A percentile compares a stretch with the other conserved stretches of the same genome.
Evolutionary conservation across 2,797 vertebrate genomes (phyloP).

Genomic region (Taeniopygia guttata): DNA sequence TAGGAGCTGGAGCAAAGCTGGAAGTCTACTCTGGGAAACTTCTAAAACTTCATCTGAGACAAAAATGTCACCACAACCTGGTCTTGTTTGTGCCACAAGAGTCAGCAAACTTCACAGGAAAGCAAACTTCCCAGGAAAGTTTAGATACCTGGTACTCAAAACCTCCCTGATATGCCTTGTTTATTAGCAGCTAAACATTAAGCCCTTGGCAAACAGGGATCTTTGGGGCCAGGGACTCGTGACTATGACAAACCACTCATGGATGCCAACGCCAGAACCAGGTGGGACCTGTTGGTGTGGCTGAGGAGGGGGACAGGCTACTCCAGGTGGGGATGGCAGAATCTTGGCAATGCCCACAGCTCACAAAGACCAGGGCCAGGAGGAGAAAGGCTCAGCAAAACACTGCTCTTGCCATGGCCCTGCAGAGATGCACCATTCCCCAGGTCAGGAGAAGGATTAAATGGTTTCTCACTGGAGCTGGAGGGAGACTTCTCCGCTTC

Average conservation of each 20-base stretch:
- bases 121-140: background rate
- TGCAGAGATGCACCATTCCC: background rate
- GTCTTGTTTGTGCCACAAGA: background rate
- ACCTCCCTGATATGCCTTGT: background rate
- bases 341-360: background rate
- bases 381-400: background rate
- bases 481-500: background rate
- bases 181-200: slow-evolving; percentile 62
- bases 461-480: background rate
- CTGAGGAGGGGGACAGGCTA: background rate
- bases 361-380: background rate
- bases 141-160: background rate
- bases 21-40: background rate
- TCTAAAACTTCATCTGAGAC: background rate
- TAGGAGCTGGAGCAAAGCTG: background rate
- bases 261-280: fast-evolving
- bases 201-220: slow-evolving; percentile 42
- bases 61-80: background rate
- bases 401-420: background rate
- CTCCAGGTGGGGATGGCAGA: background rate
- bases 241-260: background rate
- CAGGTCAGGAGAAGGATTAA: background rate
- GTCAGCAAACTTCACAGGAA: background rate
- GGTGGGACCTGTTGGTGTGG: background rate
- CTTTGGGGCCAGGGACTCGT: background rate